Conservation (phyloP, 2,888 invertebrate species). For the Chrysotoxum bicinctum region DNA sequence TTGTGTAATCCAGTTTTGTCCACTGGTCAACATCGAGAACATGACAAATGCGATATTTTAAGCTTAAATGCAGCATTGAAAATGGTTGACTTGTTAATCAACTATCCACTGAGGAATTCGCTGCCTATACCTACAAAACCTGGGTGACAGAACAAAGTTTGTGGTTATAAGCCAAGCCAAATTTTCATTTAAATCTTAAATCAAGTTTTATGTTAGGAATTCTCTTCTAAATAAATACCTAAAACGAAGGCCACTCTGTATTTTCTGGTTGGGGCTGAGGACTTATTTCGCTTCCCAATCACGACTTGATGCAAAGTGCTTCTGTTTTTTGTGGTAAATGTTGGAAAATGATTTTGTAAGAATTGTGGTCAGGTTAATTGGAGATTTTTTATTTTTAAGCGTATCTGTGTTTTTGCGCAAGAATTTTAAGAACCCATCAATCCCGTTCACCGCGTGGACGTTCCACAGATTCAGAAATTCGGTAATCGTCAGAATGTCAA, state of each 20-base stretch:
- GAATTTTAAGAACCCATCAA: too few species aligned
- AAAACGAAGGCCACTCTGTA: background rate
- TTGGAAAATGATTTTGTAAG: background rate
- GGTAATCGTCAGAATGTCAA: too few species aligned
- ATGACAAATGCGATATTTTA: background rate
- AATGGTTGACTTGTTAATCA: background rate
- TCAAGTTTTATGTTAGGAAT: background rate
- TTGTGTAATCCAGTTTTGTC: background rate
- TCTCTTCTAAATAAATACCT: background rate
- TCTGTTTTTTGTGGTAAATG: background rate
- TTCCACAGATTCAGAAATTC: too few species aligned
- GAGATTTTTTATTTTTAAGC: too few species aligned
- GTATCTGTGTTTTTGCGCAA: too few species aligned
- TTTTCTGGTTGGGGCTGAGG: background rate
- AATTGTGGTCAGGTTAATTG: too few species aligned
- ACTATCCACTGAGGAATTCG: background rate
- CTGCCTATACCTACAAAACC: background rate
- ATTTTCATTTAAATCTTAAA: background rate
- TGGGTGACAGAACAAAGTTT: background rate
- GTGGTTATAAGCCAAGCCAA: background rate
- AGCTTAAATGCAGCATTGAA: background rate
- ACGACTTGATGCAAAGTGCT: background rate
- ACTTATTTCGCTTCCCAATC: background rate
- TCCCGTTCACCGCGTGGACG: too few species aligned
- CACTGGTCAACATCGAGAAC: background rate